Base-by-base conservation (phyloP, 2,113 vertebrate species). In the Pitta sordida region DNA sequence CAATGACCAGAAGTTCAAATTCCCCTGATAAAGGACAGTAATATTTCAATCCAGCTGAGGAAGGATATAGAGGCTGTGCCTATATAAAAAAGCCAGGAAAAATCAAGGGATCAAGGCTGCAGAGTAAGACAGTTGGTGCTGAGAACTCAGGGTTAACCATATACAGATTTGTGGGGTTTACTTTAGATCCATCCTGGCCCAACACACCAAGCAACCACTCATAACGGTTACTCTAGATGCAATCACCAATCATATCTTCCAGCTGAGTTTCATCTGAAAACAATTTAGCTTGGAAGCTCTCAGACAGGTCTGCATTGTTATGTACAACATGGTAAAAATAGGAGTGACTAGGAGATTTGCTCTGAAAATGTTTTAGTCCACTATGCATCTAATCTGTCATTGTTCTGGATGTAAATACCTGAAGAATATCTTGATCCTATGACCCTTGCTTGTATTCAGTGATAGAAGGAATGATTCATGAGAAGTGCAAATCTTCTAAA, bases 61-160 rank as follows among this genome's bases (percentile, higher is more conserved):
- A 19, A 83, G 15, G 8, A 16, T 48, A 70, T 1, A 79, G 29
- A 71, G 15, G 7, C 11, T 73, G 5, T 39, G 39, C 18, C n/a
- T 76, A 4, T 5, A 36, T 8, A 20, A 52, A 77, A 86, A 64
- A 20, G 8, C 6, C 46, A 80, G 8, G 46, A 51, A 71, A n/a
- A 59, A 10, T 77, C 29, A 64, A 69, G n/a, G 34, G 32, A 83
- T 65, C 16, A 56, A 62, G 29, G 27, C 0, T 77, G 24, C 14
- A 73, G 46, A 48, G n/a, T 26, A 68, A 76, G 11, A 52, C 0
- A 7, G n/a, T 24, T 0, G 0, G 23, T 69, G 49, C 15, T 4
- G 6, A 80, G 32, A 77, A 62, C 6, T 10, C 34, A n/a, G 4
- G n/a, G 24, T 43, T 71, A 83, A 73, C 27, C 43, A 48, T 16